phyloP scores from a whole-genome alignment of 2,113 vertebrate species.

The Oreochromis spilurus region DNA sequence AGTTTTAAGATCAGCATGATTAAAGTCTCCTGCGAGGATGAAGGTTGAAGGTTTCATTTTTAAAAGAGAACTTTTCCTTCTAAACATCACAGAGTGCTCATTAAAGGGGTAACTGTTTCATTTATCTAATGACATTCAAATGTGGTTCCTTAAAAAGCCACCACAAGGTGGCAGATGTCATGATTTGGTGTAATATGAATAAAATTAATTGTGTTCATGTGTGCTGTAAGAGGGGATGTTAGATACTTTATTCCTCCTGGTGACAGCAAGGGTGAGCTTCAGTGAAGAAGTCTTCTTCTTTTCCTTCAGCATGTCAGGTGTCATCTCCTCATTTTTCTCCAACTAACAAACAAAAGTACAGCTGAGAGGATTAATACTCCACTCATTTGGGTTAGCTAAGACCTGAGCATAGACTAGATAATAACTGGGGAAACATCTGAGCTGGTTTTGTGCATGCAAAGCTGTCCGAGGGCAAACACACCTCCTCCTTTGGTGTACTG shows the following conservation, averaged over 20 bases:
- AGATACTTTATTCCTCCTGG: fast-evolving
- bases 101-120: not conserved
- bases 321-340: not conserved
- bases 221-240: fast-evolving
- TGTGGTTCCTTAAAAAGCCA: fast-evolving
- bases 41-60: not conserved
- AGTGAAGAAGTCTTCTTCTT: not conserved
- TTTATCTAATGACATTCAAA: no score
- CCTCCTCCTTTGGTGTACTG: not conserved
- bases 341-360: not conserved
- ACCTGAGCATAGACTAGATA: not conserved
- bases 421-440: not conserved
- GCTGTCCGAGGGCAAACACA: fast-evolving
- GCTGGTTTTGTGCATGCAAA: not conserved
- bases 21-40: no score
- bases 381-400: not conserved
- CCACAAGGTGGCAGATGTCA: not conserved
- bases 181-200: not conserved
- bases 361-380: not conserved
- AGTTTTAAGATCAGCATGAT: no score
- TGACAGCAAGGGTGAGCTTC: not conserved
- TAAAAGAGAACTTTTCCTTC: fast-evolving
- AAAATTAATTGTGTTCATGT: not conserved
- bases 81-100: fast-evolving
- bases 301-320: not conserved